These are phyloP conservation scores for Triplophysa yarkandensis DNA, from an alignment of 2,797 vertebrate species.

Conservation along the genomic window DNA sequence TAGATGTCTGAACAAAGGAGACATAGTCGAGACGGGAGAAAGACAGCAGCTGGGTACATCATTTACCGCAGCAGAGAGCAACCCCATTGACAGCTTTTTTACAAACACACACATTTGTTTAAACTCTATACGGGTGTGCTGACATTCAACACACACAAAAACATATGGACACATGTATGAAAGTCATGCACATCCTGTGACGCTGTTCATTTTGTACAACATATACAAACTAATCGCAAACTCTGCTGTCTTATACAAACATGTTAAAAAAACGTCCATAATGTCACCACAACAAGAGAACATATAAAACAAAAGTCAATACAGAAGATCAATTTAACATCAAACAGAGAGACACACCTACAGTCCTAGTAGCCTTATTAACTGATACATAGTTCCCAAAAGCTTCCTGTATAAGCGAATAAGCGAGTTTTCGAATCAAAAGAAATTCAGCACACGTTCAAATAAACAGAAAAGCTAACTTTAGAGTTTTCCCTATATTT, in stretches of 20 bases:
- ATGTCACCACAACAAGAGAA: background rate
- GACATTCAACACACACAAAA: background rate
- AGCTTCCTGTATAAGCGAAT: background rate
- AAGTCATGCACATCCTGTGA: background rate
- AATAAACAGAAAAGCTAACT: slow-evolving; percentile 33
- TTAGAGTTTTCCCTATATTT: slow-evolving; percentile 42
- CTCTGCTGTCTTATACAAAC: background rate
- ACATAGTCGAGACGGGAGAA: slow-evolving; percentile 58
- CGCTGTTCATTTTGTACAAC: background rate
- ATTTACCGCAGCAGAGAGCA: slow-evolving; percentile 57
- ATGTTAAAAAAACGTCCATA: background rate
- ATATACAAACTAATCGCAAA: background rate
- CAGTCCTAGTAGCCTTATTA: background rate
- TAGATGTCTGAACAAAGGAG: slow-evolving; percentile 64
- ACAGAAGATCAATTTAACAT: background rate
- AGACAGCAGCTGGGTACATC: slow-evolving; percentile 62
- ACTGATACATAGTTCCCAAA: background rate
- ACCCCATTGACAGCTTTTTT: slow-evolving; percentile 28
- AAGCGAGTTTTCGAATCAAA: background rate
- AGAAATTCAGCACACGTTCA: background rate
- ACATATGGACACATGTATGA: background rate
- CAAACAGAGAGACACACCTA: background rate
- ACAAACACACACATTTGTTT: background rate
- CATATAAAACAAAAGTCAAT: background rate
- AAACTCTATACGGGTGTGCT: background rate